phyloP scores from a whole-genome alignment of 2,113 vertebrate genomes.

The Corythaixoides concolor region DNA sequence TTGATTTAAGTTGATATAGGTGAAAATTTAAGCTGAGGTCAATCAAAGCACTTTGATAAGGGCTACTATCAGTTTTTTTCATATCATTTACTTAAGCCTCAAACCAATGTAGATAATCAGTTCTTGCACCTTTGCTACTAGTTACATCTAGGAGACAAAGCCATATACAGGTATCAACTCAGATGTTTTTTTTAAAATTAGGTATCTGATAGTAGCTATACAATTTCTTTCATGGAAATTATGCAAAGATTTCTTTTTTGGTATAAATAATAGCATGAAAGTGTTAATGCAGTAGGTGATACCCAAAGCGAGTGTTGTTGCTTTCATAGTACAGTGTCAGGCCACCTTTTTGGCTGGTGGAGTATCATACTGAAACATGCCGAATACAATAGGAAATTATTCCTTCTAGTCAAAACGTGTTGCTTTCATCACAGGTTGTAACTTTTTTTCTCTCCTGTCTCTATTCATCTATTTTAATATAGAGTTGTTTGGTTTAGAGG shows the following conservation, averaged over 20 bases:
- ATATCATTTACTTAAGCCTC: not conserved
- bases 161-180: not conserved
- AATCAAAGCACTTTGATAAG: not conserved
- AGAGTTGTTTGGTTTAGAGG: not conserved
- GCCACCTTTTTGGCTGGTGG: not conserved
- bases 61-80: not conserved
- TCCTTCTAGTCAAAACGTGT: not conserved
- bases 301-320: not conserved
- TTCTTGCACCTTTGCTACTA: not conserved
- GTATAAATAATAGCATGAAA: not conserved
- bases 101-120: not conserved
- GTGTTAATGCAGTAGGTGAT: not conserved
- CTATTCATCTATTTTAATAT: not conserved
- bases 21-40: not conserved
- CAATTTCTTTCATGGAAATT: not conserved
- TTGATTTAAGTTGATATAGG: not conserved
- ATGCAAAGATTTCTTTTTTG: not conserved
- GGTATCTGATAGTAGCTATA: not conserved
- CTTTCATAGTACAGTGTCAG: not conserved
- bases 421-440: not conserved
- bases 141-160: not conserved
- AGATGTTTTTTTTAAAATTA: fast-evolving
- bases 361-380: not conserved
- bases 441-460: not conserved
- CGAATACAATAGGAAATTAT: not conserved